Conservation (phyloP, 1,140 invertebrate species). For the Brachionus rubens region DNA sequence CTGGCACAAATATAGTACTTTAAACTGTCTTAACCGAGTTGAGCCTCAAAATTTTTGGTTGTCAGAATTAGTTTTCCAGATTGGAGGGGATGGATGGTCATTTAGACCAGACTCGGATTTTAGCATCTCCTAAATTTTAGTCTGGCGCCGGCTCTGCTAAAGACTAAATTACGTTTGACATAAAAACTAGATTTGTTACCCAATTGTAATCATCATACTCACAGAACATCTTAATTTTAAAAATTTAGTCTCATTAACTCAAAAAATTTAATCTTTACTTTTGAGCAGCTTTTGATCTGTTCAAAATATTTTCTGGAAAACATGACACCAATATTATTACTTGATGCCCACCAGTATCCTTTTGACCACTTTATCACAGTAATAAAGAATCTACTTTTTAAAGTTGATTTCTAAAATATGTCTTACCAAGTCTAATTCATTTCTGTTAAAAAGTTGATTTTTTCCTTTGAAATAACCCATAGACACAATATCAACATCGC, state of each 20-base stretch:
- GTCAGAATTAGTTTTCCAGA: too few species aligned
- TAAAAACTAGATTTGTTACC: too few species aligned
- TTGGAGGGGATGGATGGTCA: too few species aligned
- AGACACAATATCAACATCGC: conserved; percentile 19
- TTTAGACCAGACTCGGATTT: too few species aligned
- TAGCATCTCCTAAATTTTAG: too few species aligned
- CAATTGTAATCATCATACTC: conserved; percentile 46
- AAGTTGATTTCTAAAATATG: too few species aligned
- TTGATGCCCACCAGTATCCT: conserved; percentile 23
- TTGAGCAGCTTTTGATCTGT: conserved; percentile 7
- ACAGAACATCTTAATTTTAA: conserved; percentile 36
- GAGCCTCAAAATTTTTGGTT: too few species aligned
- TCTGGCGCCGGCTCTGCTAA: too few species aligned
- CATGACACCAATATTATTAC: not conserved
- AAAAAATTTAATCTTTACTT: not conserved
- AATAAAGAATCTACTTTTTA: not conserved
- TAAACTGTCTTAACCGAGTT: too few species aligned
- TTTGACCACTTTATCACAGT: not conserved
- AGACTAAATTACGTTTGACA: too few species aligned
- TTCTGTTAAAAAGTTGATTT: not conserved
- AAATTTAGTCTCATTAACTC: not conserved
- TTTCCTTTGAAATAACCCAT: conserved; percentile 31
- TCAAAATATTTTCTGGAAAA: not conserved
- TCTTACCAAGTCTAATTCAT: not conserved
- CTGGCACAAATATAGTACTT: too few species aligned